Evolutionary conservation across 2,797 vertebrate genomes (phyloP).

Genomic region (Chrysocyon brachyurus): DNA sequence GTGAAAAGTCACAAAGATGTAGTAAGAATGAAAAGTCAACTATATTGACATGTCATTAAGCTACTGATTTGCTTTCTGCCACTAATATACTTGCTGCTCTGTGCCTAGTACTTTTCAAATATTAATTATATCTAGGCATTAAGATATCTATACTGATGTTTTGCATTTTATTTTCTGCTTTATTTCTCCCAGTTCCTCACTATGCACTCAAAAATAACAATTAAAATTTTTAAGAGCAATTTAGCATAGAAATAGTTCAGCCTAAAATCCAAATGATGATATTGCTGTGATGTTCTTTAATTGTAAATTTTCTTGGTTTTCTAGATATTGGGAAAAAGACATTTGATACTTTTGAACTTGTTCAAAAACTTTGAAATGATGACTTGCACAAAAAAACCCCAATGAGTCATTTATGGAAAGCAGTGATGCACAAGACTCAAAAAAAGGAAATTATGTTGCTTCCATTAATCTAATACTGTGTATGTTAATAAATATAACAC

Average conservation of each 20-base stretch:
- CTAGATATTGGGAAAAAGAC: not conserved
- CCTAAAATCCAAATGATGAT: not conserved
- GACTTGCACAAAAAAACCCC: not conserved
- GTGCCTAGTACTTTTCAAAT: not conserved
- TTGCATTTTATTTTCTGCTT: not conserved
- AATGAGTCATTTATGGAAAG: constrained; percentile 23
- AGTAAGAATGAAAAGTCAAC: not conserved
- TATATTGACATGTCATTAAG: not conserved
- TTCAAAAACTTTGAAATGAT: constrained; percentile 7
- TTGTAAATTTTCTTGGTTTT: not conserved
- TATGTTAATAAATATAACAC: not conserved
- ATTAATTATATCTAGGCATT: not conserved
- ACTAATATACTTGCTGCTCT: not conserved
- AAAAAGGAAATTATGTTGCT: not conserved
- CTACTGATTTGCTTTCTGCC: not conserved
- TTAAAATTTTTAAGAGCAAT: not conserved
- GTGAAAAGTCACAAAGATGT: not conserved
- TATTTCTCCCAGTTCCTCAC: not conserved
- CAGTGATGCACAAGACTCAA: not conserved
- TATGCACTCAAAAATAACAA: not conserved
- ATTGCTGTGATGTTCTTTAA: not conserved
- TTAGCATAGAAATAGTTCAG: not conserved
- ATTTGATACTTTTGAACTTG: not conserved
- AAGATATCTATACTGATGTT: not conserved
- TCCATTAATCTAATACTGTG: not conserved